Evolutionary conservation across 2,888 invertebrate genomes (phyloP).

Genomic region (Urechis unicinctus): DNA sequence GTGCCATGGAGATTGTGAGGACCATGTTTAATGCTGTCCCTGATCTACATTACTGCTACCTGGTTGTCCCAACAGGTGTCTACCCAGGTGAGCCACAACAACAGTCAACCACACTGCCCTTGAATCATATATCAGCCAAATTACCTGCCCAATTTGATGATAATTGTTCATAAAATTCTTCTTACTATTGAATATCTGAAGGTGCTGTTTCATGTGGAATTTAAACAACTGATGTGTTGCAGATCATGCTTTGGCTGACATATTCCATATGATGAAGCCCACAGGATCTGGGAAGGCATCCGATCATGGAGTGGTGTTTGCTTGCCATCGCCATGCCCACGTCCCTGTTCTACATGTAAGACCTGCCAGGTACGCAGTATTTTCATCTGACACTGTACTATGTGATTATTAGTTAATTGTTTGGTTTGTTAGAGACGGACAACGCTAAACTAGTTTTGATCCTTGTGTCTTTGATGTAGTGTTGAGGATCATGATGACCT

Average conservation of each 20-base stretch:
- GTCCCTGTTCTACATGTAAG: slow-evolving; percentile 47
- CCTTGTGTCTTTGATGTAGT: slow-evolving; percentile 21
- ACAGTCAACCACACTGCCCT: background rate
- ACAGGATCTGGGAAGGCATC: background rate
- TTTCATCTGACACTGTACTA: background rate
- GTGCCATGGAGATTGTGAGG: slow-evolving; percentile 44
- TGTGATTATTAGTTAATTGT: no score
- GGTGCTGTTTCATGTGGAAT: background rate
- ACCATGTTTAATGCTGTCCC: slow-evolving; percentile 49
- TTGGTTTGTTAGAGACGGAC: no score
- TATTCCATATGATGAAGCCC: background rate
- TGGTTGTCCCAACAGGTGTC: slow-evolving; percentile 38
- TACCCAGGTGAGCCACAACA: slow-evolving; percentile 33
- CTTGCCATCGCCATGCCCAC: slow-evolving; percentile 42
- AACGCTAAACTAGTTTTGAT: no score
- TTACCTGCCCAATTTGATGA: no score
- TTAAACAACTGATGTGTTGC: background rate
- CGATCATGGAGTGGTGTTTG: slow-evolving; percentile 29
- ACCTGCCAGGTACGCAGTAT: slow-evolving; percentile 32
- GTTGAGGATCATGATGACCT: slow-evolving; percentile 51
- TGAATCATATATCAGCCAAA: no score
- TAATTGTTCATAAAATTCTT: no score
- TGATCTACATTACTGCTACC: slow-evolving; percentile 43
- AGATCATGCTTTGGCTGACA: background rate
- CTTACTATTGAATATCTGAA: no score